Evolutionary conservation across 1,140 invertebrate genomes (phyloP), one percentile per base, ranked within the genome.

Genomic region (Rhagoletis zephyria): DNA sequence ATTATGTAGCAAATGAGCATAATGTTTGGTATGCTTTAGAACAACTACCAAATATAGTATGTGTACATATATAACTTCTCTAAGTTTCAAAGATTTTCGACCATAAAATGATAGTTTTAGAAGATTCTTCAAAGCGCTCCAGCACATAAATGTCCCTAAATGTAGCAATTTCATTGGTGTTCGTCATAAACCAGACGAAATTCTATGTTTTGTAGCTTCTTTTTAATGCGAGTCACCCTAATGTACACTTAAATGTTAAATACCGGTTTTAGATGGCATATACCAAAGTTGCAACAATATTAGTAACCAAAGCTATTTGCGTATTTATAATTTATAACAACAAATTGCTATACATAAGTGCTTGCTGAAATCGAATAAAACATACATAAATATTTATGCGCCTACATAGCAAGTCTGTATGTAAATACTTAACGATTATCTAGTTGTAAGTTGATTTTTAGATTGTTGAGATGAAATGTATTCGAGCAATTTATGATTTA

Each of bases 381-480:
- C 30, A 45, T 70, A 45, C 14, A 14, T 45, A 70, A 2, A 12
- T 6, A 45, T 4, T 3, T 48, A 48, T 14, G 30, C 7, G 30
- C n/a, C 3, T 19, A 64, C n/a, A 3, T 30, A 30, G 30, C 30
- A 30, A 30, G 10, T 30, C 30, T 30, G 30, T 30, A 30, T 30
- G 42, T n/a, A 42, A 14, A 14, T 48, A 45, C 42, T 74, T 48
- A 40, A 42, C 67, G 12, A 14, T 45, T 74, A 74, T 74, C 67
- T 45, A 30, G 30, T 30, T 30, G 67, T 74, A 74, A 74, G 67
- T 48, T 45, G 45, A 74, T 74, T 74, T 74, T 10, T 74, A 42
- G n/a, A n/a, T 74, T 74, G 67, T 74, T 74, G 67, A 74, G 67
- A 45, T 74, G 67, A 74, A 74, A 74, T 74, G 67, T 74, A 74